Base-by-base conservation (phyloP, 2,888 invertebrate genomes). In the Toxonevra muliebris region DNA sequence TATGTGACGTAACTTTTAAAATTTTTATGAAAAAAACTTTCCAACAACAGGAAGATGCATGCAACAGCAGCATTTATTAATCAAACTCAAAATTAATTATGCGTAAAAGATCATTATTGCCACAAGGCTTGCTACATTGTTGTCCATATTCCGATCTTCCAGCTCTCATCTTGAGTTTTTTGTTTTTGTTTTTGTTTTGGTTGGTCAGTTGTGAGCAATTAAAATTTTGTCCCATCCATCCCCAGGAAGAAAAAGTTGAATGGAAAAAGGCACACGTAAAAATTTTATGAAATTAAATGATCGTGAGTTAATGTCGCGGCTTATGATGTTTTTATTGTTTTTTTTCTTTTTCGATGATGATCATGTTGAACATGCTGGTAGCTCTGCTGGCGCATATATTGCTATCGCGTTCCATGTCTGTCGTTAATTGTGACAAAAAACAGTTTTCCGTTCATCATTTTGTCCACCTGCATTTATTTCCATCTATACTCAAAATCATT, bases 31-130 rank as follows among this genome's bases (percentile, higher is more conserved):
- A 2, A 17, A 30, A n/a, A 60, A 11, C 13, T 19, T 20, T 30
- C 7, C 30, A 2, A 30, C 30, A 30, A 30, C 30, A 30, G 30
- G n/a, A n/a, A n/a, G n/a, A n/a, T n/a, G n/a, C n/a, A n/a, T n/a
- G n/a, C n/a, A n/a, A n/a, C 30, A 30, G 30, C 30, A 30, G 30
- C 20, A 54, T 40, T 75, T 76, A 77, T 77, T 78, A 77, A 77
- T 79, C 77, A 77, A 77, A 75, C 72, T 72, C 64, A 59, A 75
- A 76, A 76, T 77, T 77, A 76, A 76, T 77, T 77, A 77, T 75
- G 76, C 74, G 71, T 65, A 61, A 30, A 30, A 66, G 68, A 57
- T 66, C 61, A 41, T 60, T 45, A 41, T n/a, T n/a, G 11, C 15
- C 19, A n/a, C n/a, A 30, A 30, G 15, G 13, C 19, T 10, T 19